phyloP scores from a whole-genome alignment of 1,140 invertebrate genomes.

The Cyclargus thomasi region DNA sequence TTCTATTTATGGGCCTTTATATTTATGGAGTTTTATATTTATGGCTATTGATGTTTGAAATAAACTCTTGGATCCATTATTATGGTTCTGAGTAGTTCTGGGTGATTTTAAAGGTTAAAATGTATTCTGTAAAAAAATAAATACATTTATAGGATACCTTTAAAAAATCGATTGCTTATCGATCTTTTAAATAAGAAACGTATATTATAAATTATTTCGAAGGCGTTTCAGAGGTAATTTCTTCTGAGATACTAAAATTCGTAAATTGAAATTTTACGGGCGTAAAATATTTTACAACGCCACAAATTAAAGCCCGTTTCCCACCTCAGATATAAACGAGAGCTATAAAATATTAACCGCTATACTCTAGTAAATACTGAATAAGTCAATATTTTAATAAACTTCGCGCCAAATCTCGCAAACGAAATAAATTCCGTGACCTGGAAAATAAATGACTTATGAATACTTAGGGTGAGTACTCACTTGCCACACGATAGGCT shows the following conservation, averaged over 20 bases:
- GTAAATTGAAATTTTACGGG: not conserved
- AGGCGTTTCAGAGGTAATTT: not conserved
- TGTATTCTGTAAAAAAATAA: no score
- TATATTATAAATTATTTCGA: no score
- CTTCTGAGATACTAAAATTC: not conserved
- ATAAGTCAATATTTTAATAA: not conserved
- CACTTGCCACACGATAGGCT: no score
- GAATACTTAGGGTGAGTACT: not conserved
- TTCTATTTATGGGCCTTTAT: constrained; percentile 22
- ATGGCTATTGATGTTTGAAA: constrained; percentile 15
- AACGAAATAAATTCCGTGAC: not conserved
- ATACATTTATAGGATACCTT: no score
- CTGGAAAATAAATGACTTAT: not conserved
- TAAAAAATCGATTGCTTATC: no score
- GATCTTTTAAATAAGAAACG: no score
- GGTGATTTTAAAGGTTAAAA: no score
- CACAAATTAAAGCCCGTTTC: not conserved
- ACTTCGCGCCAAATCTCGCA: not conserved
- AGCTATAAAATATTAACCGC: not conserved
- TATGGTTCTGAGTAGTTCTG: no score
- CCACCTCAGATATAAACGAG: not conserved
- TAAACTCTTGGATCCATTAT: no score
- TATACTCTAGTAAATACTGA: not conserved
- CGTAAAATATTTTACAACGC: not conserved
- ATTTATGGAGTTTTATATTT: constrained; percentile 22